Evolutionary conservation across 2,113 vertebrate species (phyloP).

Genomic region (Porphyrio hochstetteri): DNA sequence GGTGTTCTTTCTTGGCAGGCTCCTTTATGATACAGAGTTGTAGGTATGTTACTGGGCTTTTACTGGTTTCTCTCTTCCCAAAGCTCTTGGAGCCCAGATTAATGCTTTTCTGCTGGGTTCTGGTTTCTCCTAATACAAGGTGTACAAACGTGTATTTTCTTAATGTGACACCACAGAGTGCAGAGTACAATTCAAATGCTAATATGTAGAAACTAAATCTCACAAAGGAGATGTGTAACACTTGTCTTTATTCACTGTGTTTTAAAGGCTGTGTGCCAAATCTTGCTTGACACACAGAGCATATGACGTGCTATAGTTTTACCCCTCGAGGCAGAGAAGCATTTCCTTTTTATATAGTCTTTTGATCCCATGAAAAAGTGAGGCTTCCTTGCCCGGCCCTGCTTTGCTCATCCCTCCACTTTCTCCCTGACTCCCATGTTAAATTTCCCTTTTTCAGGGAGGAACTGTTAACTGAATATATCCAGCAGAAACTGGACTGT

Average conservation of each 20-base stretch:
- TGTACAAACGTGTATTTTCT: neutral
- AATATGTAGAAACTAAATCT: neutral
- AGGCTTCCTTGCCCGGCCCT: neutral
- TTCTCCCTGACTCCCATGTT: neutral
- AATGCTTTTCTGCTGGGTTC: neutral
- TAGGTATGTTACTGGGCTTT: neutral
- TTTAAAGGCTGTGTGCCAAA: neutral
- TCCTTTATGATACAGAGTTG: neutral
- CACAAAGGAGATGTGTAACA: neutral
- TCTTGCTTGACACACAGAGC: neutral
- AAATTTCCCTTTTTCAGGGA: neutral
- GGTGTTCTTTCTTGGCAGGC: neutral
- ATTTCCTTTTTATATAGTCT: neutral
- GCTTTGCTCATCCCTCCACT: neutral
- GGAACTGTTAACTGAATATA: neutral
- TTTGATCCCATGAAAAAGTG: neutral
- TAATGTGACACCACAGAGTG: neutral
- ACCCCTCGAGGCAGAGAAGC: neutral
- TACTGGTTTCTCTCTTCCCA: neutral
- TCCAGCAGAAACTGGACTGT: neutral
- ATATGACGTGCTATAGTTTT: neutral
- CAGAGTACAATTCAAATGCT: neutral
- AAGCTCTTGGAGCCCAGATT: neutral
- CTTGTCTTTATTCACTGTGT: neutral
- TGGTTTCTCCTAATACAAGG: neutral